Evolutionary conservation across 2,888 invertebrate genomes (phyloP).

Genomic region (Proisotoma minuta): DNA sequence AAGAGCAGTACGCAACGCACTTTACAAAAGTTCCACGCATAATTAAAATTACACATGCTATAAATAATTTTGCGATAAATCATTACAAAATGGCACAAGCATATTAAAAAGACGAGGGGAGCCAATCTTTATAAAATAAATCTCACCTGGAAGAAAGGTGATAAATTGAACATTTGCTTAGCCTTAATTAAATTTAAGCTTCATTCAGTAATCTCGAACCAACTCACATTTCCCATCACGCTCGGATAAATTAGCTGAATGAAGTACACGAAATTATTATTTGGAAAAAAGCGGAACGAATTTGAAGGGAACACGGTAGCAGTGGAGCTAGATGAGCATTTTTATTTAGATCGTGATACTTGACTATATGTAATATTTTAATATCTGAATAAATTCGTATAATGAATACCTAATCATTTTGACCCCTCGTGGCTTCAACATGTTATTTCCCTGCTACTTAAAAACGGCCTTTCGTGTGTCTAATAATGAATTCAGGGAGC

Average conservation of each 20-base stretch:
- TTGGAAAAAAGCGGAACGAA: constrained; percentile 10
- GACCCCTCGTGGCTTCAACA: constrained; percentile 2
- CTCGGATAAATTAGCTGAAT: no score
- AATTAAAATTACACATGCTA: no score
- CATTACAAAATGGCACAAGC: constrained; percentile 1
- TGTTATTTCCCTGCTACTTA: neutral
- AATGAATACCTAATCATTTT: constrained; percentile 14
- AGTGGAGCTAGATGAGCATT: no score
- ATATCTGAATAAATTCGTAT: constrained; percentile 4
- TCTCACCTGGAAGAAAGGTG: constrained; percentile 1
- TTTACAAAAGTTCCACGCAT: no score
- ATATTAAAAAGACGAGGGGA: constrained; percentile 5
- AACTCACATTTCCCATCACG: no score
- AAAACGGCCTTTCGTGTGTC: constrained; percentile 12
- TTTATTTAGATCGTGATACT: neutral
- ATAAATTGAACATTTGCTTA: constrained; percentile 12
- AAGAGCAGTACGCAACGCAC: no score
- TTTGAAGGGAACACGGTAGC: constrained; percentile 11
- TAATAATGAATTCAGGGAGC: constrained; percentile 15
- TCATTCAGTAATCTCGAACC: no score
- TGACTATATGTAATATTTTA: neutral
- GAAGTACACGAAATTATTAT: neutral
- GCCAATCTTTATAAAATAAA: neutral
- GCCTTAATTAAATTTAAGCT: constrained; percentile 7
- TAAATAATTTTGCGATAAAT: constrained; percentile 11